Evolutionary conservation across 2,797 vertebrate genomes (phyloP).

Genomic region (Aulostomus chinensis): DNA sequence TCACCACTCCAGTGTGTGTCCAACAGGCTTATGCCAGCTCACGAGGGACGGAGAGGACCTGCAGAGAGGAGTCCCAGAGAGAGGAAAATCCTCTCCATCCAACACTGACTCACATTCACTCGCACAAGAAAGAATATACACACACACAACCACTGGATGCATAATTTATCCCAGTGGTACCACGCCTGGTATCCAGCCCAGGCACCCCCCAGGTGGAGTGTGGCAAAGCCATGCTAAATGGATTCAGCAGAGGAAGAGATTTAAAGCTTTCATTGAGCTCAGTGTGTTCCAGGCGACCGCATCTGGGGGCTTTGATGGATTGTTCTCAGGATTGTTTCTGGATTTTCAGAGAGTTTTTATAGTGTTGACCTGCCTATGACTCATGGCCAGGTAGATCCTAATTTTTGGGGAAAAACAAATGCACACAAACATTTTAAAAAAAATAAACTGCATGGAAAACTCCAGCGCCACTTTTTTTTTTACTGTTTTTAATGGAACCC

Average conservation of each 20-base stretch:
- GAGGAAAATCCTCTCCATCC: constrained; percentile 69
- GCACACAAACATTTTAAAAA: too few species aligned
- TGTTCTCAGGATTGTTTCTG: constrained; percentile 64
- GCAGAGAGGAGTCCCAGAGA: constrained; percentile 68
- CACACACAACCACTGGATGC: constrained; percentile 44
- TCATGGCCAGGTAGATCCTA: constrained; percentile 1
- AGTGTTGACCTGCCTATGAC: constrained; percentile 12
- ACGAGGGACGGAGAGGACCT: constrained; percentile 71
- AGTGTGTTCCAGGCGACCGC: constrained; percentile 65
- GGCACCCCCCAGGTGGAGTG: constrained; percentile 60
- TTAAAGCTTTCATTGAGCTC: constrained; percentile 73
- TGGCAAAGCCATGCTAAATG: constrained; percentile 78
- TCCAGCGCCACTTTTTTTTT: too few species aligned
- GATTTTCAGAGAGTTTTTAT: constrained; percentile 51
- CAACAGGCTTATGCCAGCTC: constrained; percentile 83
- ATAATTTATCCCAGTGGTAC: constrained; percentile 53
- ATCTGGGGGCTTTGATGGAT: constrained; percentile 73
- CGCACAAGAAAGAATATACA: constrained; percentile 10
- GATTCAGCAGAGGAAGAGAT: constrained; percentile 78
- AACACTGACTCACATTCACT: constrained; percentile 36
- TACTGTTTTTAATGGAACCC: neutral
- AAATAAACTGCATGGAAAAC: too few species aligned
- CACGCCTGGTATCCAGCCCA: constrained; percentile 49
- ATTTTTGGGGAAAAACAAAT: neutral
- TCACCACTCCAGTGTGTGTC: constrained; percentile 78